Conservation (phyloP, 1,140 invertebrate species). For the Lasioglossum albipes region DNA sequence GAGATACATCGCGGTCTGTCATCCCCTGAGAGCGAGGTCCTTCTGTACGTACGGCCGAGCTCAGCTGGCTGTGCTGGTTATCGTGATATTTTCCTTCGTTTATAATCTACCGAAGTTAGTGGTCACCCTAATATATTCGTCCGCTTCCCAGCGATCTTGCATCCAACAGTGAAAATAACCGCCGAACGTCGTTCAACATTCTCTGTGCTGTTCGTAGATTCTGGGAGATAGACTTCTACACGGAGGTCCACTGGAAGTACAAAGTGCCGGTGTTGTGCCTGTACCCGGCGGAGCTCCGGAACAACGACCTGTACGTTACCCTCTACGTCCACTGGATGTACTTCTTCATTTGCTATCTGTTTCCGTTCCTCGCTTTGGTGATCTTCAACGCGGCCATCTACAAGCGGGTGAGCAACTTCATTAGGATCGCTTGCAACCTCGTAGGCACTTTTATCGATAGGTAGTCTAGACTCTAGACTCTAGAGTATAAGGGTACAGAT, state of each 20-base stretch:
- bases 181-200: too few relatives aligned
- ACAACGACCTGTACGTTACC: slow-evolving; percentile 87
- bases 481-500: too few relatives aligned
- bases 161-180: neutral
- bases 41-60: slow-evolving; percentile 95
- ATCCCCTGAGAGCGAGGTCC: slow-evolving; percentile 92
- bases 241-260: slow-evolving; percentile 78
- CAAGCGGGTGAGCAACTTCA: slow-evolving; percentile 81
- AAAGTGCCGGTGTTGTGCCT: slow-evolving; percentile 87
- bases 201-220: slow-evolving; percentile 76
- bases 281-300: slow-evolving; percentile 85
- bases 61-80: slow-evolving; percentile 90
- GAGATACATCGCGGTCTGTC: slow-evolving; percentile 97
- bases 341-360: slow-evolving; percentile 93
- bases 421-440: too few relatives aligned
- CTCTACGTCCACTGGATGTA: slow-evolving; percentile 96
- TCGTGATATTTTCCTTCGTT: slow-evolving; percentile 89
- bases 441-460: too few relatives aligned
- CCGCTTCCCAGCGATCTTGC: too few relatives aligned
- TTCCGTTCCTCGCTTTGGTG: slow-evolving; percentile 91
- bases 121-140: neutral
- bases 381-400: slow-evolving; percentile 95
- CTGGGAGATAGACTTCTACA: slow-evolving; percentile 83
- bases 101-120: slow-evolving; percentile 90
- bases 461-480: too few relatives aligned